Base-by-base conservation (phyloP, 2,797 vertebrate species). In the Gallinago stenura region DNA sequence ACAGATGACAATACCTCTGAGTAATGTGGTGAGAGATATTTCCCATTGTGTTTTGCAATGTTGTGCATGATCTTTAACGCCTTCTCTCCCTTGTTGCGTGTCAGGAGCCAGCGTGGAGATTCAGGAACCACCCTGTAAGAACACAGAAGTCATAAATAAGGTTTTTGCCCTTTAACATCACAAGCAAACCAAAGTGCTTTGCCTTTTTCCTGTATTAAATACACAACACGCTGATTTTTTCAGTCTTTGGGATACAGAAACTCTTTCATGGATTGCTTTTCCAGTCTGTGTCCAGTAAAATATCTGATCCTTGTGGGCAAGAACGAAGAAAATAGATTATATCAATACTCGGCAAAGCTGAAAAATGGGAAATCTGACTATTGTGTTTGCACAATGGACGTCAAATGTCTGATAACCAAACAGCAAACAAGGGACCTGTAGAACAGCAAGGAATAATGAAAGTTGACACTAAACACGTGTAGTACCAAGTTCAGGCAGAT, bases 41-140 rank as follows among this genome's bases (percentile, higher is more conserved):
- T 99, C 77, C 98, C 98, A 93, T 99, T 99, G 96, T 98, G 98
- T 89, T 98, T 99, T 69, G 99, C 99, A 71, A 99, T 98, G 57
- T 95, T 96, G 83, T 97, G 97, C 8, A 99, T 98, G 93, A 99
- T 98, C 93, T 98, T 93, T 84, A 99, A 86, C 3, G 99, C 99
- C 96, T 98, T 96, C 14, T 97, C 93, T 70, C 97, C 98, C 51
- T 98, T 97, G 90, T 98, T 99, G 86, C 99, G 99, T 46, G 99
- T 99, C 53, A 99, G 97, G 21, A 99, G 98, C 99, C 99, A 99
- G 28, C 99, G 97, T 6, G 99, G 99, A 85, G 99, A 99, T 77
- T 99, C 99, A 3, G 99, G 99, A 87, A 99, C 98, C 48, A 98
- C 98, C 99, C 99, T 99, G 96, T 37, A 30, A 76, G 89, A 94